Base-by-base conservation (phyloP, 53 echinoderm and acorn worm genomes). In the Paracentrotus lividus region DNA sequence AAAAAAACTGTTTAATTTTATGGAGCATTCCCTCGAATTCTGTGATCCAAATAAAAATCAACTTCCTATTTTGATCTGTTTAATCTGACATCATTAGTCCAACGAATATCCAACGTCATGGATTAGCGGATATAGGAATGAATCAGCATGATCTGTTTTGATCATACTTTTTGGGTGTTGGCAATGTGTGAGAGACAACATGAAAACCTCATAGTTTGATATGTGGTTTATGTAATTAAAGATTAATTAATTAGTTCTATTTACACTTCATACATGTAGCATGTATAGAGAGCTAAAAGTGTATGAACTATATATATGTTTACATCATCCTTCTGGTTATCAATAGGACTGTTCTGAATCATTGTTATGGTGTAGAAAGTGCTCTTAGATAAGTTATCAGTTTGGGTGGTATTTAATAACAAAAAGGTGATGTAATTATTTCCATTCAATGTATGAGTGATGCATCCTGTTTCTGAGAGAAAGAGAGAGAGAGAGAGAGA, bases 381-480 rank as follows among this genome's bases (percentile, higher is more conserved):
- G 49, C 57, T 29, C 20, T 58, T 47, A 31, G 64, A 45, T 65
- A n/a, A 45, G 42, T 65, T 45, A 65, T 61, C 67, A 20, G 61
- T 31, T 65, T 88, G 14, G 88, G 56, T 36, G 33, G 15, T 54
- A 58, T 88, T 38, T 23, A 20, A 55, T 56, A 56, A 86, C 86
- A 54, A 81, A 81, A 45, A 5, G 43, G 81, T 81, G 43, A 44
- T 4, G 8, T 32, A 86, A 54, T 26, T 33, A 27, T 10, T 53
- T 18, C 27, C 36, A 88, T 61, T 88, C 21, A 20, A 61, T 61
- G 61, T 61, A 61, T 64, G 18, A 64, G 6, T 36, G 15, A 8
- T 34, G 42, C 42, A 88, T 88, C 88, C 88, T 88, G 61, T 61
- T 40, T 42, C 33, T 36, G 85, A 49, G 49, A 27, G 13, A 51